Conservation (phyloP, 2,888 invertebrate genomes). For the Cephus rjabovi region DNA sequence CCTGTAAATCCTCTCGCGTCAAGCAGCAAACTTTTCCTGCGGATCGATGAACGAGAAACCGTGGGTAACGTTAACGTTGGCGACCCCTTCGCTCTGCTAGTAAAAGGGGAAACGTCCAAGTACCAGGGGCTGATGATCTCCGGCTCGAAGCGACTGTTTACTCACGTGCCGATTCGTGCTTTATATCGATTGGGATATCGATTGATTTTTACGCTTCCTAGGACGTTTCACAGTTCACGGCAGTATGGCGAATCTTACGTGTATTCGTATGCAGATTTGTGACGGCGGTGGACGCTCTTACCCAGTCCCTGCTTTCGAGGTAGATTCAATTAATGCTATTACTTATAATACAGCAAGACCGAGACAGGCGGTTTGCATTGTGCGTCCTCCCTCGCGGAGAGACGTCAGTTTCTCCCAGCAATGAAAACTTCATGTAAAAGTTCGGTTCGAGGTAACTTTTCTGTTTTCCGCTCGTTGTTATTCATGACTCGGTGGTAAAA, state of each 20-base stretch:
- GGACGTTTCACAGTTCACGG: not conserved
- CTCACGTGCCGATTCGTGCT: not conserved
- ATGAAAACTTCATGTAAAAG: slow-evolving; percentile 31
- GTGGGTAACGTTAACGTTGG: not conserved
- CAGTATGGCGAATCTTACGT: not conserved
- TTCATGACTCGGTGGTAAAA: slow-evolving; percentile 55
- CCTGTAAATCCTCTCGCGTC: not conserved
- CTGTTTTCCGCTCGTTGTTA: slow-evolving; percentile 57
- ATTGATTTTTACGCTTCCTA: not conserved
- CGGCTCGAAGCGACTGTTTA: not conserved
- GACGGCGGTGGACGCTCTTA: not conserved
- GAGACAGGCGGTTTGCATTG: slow-evolving; percentile 15
- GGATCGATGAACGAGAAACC: not conserved
- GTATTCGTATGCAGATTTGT: not conserved
- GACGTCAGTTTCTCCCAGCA: slow-evolving; percentile 26
- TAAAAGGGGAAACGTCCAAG: not conserved
- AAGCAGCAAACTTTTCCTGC: not conserved
- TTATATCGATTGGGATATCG: not conserved
- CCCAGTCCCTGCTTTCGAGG: not conserved
- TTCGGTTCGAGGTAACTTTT: slow-evolving; percentile 42
- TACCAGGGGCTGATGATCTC: not conserved
- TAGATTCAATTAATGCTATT: slow-evolving; percentile 15
- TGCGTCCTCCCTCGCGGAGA: slow-evolving; percentile 16
- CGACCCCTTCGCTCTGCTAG: not conserved
- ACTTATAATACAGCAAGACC: slow-evolving; percentile 26